Evolutionary conservation across 2,113 vertebrate species (phyloP).

Genomic region (Isurus oxyrinchus): DNA sequence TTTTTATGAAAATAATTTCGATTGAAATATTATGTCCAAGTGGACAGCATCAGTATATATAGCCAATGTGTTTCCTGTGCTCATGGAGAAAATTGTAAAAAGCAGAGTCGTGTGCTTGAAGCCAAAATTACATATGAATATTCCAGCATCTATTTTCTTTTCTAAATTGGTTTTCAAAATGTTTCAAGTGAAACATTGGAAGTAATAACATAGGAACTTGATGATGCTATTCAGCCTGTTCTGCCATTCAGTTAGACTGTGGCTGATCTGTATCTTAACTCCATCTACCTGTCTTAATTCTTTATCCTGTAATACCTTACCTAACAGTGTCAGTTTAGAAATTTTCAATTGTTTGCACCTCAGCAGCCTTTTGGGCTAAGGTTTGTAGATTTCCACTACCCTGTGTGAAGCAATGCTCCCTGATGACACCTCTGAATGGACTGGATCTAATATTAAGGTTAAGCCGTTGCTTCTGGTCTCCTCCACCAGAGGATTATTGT

Average conservation of each 20-base stretch:
- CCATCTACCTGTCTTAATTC: neutral
- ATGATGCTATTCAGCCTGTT: neutral
- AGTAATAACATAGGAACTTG: neutral
- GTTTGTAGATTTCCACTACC: neutral
- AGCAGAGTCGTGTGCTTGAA: neutral
- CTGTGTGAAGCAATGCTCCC: too few relatives aligned
- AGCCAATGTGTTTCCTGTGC: neutral
- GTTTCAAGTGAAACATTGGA: neutral
- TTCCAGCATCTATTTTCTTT: neutral
- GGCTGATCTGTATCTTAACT: neutral
- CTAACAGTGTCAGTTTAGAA: neutral
- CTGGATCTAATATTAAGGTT: neutral
- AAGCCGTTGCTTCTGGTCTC: neutral
- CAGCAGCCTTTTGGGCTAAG: neutral
- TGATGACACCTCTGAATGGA: neutral
- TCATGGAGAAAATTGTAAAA: neutral
- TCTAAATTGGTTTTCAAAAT: neutral
- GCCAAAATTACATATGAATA: neutral
- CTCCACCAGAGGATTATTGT: neutral
- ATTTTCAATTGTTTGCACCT: neutral
- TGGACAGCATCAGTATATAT: neutral
- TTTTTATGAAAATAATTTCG: neutral
- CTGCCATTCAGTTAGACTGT: neutral
- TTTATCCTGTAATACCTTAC: neutral
- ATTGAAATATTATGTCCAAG: neutral